Percentiles rank a stretch among this genome's conserved stretches.
Evolutionary conservation across 1,140 invertebrate genomes (phyloP).

Genomic region (Mactra quadrangularis): DNA sequence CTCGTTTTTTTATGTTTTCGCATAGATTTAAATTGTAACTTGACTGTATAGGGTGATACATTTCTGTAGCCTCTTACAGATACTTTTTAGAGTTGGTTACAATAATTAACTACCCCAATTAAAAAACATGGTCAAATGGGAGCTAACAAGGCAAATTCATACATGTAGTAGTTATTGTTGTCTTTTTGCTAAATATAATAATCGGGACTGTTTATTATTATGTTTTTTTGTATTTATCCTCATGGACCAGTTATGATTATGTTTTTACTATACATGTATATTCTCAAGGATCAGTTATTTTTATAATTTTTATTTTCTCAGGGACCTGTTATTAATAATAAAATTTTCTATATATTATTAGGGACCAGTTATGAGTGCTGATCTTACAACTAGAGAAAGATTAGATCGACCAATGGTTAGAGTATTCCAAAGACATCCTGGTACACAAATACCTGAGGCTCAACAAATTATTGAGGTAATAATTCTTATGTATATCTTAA

Average conservation of each 20-base stretch:
- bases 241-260: background rate
- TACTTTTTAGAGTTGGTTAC: no score
- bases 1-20: no score
- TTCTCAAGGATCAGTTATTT: background rate
- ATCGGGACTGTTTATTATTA: background rate
- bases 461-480: slow-evolving; percentile 81
- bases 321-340: no score
- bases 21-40: no score
- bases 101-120: no score
- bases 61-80: no score
- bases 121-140: no score
- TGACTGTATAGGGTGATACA: no score
- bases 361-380: slow-evolving; percentile 81
- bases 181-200: background rate
- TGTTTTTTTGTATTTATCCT: background rate
- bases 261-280: background rate
- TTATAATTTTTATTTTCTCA: background rate
- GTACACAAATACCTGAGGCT: slow-evolving; percentile 82
- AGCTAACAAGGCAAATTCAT: no score
- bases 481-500: no score
- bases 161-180: no score
- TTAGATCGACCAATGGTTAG: slow-evolving; percentile 81
- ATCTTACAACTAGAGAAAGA: slow-evolving; percentile 79
- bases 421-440: slow-evolving; percentile 83
- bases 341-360: slow-evolving; percentile 50